phyloP scores from a whole-genome alignment of 1,140 invertebrate genomes.

The Eumaeus atala region DNA sequence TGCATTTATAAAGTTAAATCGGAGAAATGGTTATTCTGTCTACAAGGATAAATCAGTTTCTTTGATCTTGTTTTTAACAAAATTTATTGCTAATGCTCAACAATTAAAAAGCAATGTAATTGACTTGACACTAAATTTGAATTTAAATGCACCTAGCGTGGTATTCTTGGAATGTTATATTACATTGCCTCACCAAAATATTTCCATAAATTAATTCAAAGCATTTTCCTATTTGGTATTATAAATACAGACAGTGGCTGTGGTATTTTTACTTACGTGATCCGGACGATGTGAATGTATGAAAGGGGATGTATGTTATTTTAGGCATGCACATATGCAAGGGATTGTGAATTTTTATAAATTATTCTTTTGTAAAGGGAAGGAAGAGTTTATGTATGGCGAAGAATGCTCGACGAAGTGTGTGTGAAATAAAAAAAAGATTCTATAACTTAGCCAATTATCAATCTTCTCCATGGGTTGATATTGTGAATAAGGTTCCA shows the following conservation, averaged over 20 bases:
- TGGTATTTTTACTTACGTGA: conserved; percentile 72
- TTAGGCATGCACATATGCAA: conserved; percentile 73
- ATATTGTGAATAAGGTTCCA: conserved; percentile 60
- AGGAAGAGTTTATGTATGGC: conserved; percentile 46
- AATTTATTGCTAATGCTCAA: conserved; percentile 4
- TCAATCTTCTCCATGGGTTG: conserved; percentile 48
- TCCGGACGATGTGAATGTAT: conserved; percentile 46
- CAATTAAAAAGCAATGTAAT: conserved; percentile 1
- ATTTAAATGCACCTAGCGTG: conserved; percentile 50
- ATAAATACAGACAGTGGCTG: conserved; percentile 73
- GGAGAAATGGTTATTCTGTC: conserved; percentile 5
- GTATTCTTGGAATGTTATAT: conserved; percentile 42
- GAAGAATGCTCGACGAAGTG: conserved; percentile 39
- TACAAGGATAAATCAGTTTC: background rate
- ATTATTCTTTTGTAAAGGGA: conserved; percentile 66
- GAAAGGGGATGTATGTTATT: conserved; percentile 66
- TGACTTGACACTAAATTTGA: background rate
- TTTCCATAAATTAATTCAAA: conserved; percentile 61
- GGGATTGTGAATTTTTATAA: conserved; percentile 72
- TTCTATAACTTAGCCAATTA: conserved; percentile 62
- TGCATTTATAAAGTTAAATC: conserved; percentile 38
- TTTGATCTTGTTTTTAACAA: conserved; percentile 3
- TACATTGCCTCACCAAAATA: conserved; percentile 54
- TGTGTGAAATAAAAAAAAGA: conserved; percentile 47
- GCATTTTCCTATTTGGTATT: conserved; percentile 74